phyloP scores from a whole-genome alignment of 2,113 vertebrate species.

The Emberiza fucata region DNA sequence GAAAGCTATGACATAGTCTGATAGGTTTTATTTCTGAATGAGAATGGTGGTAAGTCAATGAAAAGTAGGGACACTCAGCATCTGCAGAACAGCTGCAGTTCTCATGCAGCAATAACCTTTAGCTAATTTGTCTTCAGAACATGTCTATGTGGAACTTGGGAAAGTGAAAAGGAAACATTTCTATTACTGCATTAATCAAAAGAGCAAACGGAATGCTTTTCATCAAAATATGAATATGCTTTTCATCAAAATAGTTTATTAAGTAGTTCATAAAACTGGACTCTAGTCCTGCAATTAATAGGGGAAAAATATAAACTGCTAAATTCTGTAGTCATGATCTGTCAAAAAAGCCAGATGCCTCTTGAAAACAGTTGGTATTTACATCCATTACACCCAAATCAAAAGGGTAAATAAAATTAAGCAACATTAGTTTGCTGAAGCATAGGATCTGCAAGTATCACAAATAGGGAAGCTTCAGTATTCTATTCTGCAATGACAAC shows the following conservation, averaged over 20 bases:
- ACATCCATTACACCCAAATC: neutral
- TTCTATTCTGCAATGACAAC: neutral
- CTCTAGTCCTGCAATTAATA: neutral
- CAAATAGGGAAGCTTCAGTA: neutral
- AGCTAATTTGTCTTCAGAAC: conserved; percentile 52
- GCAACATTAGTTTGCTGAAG: neutral
- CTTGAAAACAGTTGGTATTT: neutral
- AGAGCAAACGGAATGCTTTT: neutral
- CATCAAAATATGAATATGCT: conserved; percentile 39
- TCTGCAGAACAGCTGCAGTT: conserved; percentile 53
- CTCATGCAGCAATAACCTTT: conserved; percentile 50
- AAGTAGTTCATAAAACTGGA: conserved; percentile 26
- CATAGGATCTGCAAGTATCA: neutral
- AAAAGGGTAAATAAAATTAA: neutral
- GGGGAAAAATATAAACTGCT: neutral
- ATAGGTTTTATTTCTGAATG: neutral
- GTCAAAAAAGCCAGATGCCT: neutral
- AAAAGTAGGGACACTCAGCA: neutral
- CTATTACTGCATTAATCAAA: conserved; percentile 34
- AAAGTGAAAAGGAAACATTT: conserved; percentile 46
- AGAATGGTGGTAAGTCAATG: neutral
- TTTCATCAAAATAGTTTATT: conserved; percentile 44
- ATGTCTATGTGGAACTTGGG: conserved; percentile 42
- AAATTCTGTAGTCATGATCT: neutral
- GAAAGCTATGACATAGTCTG: neutral